Percentiles rank a stretch among this genome's conserved stretches.
Conservation (phyloP, 1,140 invertebrate genomes). For the Atta colombica region DNA sequence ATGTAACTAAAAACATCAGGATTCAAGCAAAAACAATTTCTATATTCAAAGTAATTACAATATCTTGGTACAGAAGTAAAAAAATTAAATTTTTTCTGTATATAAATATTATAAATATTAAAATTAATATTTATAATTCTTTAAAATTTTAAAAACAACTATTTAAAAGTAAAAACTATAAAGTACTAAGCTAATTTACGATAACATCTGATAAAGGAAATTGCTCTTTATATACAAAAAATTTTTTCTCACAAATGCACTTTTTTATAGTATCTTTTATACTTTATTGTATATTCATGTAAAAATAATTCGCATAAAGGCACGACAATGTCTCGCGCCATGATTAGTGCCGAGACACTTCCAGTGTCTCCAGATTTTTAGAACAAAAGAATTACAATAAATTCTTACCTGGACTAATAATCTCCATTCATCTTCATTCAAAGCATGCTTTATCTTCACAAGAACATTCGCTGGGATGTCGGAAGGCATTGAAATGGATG, state of each 20-base stretch:
- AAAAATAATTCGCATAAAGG: background rate
- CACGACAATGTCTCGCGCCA: no score
- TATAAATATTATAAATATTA: background rate
- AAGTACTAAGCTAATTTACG: constrained; percentile 14
- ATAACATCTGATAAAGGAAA: background rate
- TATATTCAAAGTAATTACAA: background rate
- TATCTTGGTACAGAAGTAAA: background rate
- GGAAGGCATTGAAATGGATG: constrained; percentile 8
- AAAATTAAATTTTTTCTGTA: background rate
- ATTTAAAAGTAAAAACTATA: constrained; percentile 7
- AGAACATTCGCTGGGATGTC: constrained; percentile 77
- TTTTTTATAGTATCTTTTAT: background rate
- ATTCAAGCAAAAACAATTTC: background rate
- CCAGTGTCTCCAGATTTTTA: background rate
- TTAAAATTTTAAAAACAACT: background rate
- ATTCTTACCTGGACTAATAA: constrained; percentile 78
- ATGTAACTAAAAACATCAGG: background rate
- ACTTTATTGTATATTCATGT: background rate
- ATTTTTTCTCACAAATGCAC: background rate
- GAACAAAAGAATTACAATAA: background rate
- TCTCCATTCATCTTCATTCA: constrained; percentile 82
- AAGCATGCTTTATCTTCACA: constrained; percentile 79
- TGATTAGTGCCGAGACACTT: no score
- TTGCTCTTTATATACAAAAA: background rate
- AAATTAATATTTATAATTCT: constrained; percentile 6